These are phyloP conservation scores for Hylyphantes graminicola DNA, from an alignment of 1,140 invertebrate genomes.

Conservation along the genomic window DNA sequence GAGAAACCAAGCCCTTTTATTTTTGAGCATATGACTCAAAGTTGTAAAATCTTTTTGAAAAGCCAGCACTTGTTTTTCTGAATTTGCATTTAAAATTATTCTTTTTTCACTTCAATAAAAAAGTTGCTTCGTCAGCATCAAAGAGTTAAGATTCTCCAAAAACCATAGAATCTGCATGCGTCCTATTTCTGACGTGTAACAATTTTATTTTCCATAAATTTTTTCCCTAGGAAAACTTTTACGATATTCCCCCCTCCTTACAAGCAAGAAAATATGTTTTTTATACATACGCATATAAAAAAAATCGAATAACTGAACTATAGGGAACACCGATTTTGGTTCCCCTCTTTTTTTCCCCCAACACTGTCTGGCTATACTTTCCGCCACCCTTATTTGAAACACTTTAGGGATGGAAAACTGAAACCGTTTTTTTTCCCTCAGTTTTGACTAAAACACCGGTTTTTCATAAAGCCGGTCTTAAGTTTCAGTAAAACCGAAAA, in stretches of 20 bases:
- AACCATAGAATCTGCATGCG: neutral
- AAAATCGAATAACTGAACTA: no score
- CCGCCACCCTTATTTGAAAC: no score
- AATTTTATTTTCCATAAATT: neutral
- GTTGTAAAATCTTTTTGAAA: neutral
- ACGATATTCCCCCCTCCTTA: slow-evolving; percentile 36
- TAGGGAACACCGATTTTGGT: slow-evolving; percentile 13
- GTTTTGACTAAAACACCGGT: no score
- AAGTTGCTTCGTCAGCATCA: neutral
- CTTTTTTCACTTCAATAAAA: neutral
- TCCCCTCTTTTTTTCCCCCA: neutral
- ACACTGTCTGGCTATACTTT: neutral
- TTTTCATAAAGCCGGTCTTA: no score
- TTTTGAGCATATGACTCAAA: no score
- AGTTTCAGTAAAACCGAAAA: no score
- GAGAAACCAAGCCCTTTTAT: no score
- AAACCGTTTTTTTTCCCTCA: no score
- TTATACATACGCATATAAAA: neutral
- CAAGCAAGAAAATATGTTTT: neutral
- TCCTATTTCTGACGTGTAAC: neutral
- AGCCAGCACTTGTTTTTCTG: neutral
- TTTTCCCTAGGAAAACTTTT: slow-evolving; percentile 5
- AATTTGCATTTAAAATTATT: neutral
- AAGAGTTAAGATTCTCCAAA: neutral
- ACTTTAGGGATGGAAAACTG: no score